Base-by-base conservation (phyloP, 2,888 invertebrate genomes). In the Hirudinaria manillensis region DNA sequence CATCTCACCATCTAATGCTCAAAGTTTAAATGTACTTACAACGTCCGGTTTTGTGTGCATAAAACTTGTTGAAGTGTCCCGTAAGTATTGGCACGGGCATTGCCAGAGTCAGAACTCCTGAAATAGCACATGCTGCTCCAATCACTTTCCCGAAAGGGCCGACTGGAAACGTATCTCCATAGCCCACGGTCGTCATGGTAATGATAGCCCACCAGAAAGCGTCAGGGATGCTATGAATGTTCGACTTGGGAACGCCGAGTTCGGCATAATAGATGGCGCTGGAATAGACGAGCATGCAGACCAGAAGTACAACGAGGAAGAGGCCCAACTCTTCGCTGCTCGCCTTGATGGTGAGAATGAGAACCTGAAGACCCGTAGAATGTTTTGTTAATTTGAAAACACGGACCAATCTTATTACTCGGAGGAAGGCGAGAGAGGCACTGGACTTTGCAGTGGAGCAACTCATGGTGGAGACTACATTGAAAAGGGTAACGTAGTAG, bases 201-300 rank as follows among this genome's bases (percentile, higher is more conserved):
- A 85, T 85, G 29, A 85, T 81, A 36, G 84, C 84, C 85, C 85
- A 85, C 85, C 85, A 85, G 79, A 85, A 85, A 24, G 83, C 84
- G 76, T 85, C 84, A 24, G 85, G 85, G 78, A 85, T 85, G 76
- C 84, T 84, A 72, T 81, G 80, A 38, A 85, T 85, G 78, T 85
- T 82, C 16, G 85, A 83, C 16, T 81, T 81, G 4, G 79, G 78
- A 32, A 84, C 79, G 45, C 83, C 85, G 68, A 84, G 82, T 78
- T 87, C 87, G 51, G 87, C 87, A 79, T 85, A 87, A 81, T 86
- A 87, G 65, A 87, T 85, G 53, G 86, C 86, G 78, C 85, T 85
- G 21, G 86, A 85, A 80, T 87, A 87, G 36, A 87, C 82, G 34
- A 87, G 81, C 72, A 86, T 81, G 75, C 86, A 86, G 61, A 87